Evolutionary conservation across 2,113 vertebrate species (phyloP).

Genomic region (Sigmodon hispidus): DNA sequence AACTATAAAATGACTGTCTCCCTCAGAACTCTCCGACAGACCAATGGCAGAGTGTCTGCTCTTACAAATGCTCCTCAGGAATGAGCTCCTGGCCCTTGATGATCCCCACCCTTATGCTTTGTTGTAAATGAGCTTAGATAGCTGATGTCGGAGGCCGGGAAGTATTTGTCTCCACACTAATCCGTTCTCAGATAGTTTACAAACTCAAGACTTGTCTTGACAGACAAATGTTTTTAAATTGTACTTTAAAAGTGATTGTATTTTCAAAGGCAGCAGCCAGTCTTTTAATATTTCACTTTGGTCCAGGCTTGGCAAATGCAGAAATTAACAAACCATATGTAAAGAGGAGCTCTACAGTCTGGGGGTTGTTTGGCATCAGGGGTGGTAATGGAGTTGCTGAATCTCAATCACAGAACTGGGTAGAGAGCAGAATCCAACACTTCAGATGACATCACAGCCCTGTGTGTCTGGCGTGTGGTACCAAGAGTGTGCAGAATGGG

Average conservation of each 20-base stretch:
- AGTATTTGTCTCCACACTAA: neutral
- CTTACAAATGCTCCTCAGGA: neutral
- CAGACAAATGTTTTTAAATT: constrained; percentile 17
- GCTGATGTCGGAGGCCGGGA: neutral
- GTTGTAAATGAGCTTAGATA: constrained; percentile 14
- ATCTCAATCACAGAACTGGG: neutral
- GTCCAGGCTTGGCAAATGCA: neutral
- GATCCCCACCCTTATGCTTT: neutral
- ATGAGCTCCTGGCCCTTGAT: neutral
- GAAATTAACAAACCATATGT: neutral
- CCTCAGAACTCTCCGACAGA: constrained; percentile 35
- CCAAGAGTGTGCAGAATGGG: neutral
- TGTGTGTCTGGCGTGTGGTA: neutral
- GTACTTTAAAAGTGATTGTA: constrained; percentile 13
- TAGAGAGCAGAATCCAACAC: neutral
- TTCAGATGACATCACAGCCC: neutral
- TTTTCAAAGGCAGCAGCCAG: neutral
- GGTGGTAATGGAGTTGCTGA: neutral
- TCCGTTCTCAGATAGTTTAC: neutral
- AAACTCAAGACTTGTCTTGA: neutral
- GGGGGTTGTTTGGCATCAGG: neutral
- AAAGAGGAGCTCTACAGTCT: neutral
- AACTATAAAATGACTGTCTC: constrained; percentile 23
- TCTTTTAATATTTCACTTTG: neutral
- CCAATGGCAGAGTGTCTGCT: neutral